phyloP scores from a whole-genome alignment of 2,888 invertebrate genomes.

The Chymomyza amoena region DNA sequence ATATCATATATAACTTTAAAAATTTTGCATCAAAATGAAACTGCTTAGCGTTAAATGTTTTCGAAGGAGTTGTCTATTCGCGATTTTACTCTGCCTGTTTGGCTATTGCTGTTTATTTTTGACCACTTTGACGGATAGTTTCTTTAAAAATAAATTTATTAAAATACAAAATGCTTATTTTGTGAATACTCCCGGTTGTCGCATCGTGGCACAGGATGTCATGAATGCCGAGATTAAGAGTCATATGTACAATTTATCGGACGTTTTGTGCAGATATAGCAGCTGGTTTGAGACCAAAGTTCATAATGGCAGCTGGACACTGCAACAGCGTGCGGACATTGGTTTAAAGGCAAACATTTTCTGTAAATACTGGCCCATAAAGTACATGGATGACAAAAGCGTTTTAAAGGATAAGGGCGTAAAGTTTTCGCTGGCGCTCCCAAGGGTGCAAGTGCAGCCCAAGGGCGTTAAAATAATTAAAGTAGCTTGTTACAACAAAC shows the following conservation, averaged over 20 bases:
- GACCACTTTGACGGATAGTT: neutral
- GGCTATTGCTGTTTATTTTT: slow-evolving; percentile 6
- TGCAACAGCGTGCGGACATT: neutral
- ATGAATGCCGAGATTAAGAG: slow-evolving; percentile 18
- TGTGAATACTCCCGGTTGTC: slow-evolving; percentile 23
- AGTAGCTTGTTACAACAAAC: neutral
- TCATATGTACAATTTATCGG: neutral
- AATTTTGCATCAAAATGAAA: no score
- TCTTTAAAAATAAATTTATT: neutral
- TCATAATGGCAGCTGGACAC: neutral
- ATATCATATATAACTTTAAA: no score
- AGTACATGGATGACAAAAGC: neutral
- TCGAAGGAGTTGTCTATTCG: neutral
- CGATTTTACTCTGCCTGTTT: slow-evolving; percentile 11
- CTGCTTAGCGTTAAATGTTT: no score
- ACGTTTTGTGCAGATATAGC: neutral
- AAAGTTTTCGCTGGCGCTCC: neutral
- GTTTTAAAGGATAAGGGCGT: neutral
- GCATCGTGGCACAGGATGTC: slow-evolving; percentile 25
- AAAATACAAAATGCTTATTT: slow-evolving; percentile 17
- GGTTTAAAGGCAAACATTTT: neutral
- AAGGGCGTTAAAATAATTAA: neutral
- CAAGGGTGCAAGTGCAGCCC: neutral
- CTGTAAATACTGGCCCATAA: neutral
- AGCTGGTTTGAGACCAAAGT: neutral